A percentile compares a stretch with the other conserved stretches of the same genome.
phyloP scores from a whole-genome alignment of 2,113 vertebrate genomes.

The Delphinapterus leucas region DNA sequence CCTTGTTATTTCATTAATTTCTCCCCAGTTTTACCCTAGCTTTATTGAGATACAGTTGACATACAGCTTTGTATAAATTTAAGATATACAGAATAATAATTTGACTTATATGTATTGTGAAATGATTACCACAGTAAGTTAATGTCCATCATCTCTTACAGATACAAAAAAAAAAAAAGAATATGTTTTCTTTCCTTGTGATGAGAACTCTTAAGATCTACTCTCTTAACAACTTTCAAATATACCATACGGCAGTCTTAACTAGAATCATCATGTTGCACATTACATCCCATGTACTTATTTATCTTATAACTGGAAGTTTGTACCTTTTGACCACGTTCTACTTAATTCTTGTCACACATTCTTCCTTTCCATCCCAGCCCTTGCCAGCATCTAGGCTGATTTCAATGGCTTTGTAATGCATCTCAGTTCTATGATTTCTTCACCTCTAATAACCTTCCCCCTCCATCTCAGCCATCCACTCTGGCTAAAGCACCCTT shows the following conservation, averaged over 20 bases:
- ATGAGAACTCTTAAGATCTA: neutral
- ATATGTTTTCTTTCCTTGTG: neutral
- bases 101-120: neutral
- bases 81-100: neutral
- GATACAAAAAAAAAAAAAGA: neutral
- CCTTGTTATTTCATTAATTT: neutral
- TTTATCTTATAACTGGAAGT: neutral
- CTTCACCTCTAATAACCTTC: neutral
- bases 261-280: neutral
- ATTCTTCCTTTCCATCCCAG: neutral
- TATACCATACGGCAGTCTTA: neutral
- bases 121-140: neutral
- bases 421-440: neutral
- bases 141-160: neutral
- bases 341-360: neutral
- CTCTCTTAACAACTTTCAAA: neutral
- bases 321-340: neutral
- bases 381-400: neutral
- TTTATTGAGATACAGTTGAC: neutral
- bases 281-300: neutral
- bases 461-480: neutral
- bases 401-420: rapidly evolving
- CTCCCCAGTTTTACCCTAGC: neutral
- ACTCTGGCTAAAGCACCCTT: neutral
- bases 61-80: neutral